Percentiles rank a stretch among this genome's conserved stretches.
These are phyloP conservation scores for Accipiter cooperii DNA, from an alignment of 2,113 vertebrate genomes.

Conservation along the genomic window DNA sequence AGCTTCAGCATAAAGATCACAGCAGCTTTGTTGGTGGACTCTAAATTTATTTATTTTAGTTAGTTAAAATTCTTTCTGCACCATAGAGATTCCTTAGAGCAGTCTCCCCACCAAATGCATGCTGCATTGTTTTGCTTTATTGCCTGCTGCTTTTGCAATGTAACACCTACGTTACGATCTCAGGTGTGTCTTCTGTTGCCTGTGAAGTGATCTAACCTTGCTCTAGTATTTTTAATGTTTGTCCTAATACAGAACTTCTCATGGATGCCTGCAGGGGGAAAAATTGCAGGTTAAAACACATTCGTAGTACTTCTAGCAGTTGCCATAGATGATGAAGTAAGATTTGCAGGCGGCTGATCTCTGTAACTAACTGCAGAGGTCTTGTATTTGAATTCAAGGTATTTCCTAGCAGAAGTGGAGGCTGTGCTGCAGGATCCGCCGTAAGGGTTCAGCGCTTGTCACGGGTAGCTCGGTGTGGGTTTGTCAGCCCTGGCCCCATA, in stretches of 20 bases:
- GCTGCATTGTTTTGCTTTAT: neutral
- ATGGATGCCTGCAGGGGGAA: neutral
- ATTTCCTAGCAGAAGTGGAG: neutral
- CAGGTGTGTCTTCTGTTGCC: neutral
- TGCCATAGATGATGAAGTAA: neutral
- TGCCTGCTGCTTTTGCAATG: neutral
- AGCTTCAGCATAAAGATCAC: slow-evolving; percentile 58
- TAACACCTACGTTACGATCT: neutral
- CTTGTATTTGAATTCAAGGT: neutral
- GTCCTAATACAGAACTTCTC: neutral
- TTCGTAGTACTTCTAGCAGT: neutral
- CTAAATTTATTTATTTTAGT: slow-evolving; percentile 7
- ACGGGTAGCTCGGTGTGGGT: neutral
- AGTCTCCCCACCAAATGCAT: neutral
- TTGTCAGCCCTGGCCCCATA: neutral
- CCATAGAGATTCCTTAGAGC: neutral
- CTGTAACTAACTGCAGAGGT: neutral
- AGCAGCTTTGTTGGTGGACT: neutral
- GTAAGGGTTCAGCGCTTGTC: neutral
- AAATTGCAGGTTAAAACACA: neutral
- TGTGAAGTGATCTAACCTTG: neutral
- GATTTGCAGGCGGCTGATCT: neutral
- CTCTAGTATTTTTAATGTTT: slow-evolving; percentile 17
- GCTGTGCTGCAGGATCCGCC: neutral
- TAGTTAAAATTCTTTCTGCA: neutral